phyloP scores from a whole-genome alignment of 2,797 vertebrate genomes.

The Crocodylus rhombifer region DNA sequence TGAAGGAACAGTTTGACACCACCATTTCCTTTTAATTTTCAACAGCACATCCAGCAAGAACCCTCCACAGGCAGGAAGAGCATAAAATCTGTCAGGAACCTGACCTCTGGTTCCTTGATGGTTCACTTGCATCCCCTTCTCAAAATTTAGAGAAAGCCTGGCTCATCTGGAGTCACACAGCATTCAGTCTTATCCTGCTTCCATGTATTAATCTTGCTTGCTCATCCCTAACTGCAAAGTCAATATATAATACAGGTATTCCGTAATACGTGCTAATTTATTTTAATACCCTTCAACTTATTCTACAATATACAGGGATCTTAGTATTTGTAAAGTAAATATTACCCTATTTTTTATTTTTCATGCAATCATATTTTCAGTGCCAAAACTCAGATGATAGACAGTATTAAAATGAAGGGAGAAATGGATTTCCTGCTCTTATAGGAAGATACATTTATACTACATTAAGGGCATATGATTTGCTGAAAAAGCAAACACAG shows the following conservation, averaged over 20 bases:
- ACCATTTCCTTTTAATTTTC: background rate
- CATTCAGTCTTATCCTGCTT: background rate
- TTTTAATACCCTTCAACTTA: background rate
- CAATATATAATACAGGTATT: background rate
- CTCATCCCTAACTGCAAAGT: too few species aligned
- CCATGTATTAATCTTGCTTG: background rate
- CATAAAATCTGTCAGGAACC: background rate
- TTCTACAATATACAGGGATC: background rate
- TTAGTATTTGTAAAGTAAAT: background rate
- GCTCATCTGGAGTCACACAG: background rate
- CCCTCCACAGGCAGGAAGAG: background rate
- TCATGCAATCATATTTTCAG: background rate
- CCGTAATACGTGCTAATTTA: background rate
- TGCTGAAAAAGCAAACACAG: background rate
- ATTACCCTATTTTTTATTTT: background rate
- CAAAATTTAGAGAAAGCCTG: background rate
- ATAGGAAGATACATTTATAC: background rate
- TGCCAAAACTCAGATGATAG: background rate
- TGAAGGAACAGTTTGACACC: background rate
- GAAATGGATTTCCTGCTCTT: background rate
- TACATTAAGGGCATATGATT: background rate
- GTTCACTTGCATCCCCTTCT: background rate
- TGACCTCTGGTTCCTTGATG: background rate
- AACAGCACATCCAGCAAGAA: background rate
- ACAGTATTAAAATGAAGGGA: background rate